Evolutionary conservation across 1,140 invertebrate genomes (phyloP), one percentile per base, ranked within the genome.

Genomic region (Leptinotarsa undecemlineata): DNA sequence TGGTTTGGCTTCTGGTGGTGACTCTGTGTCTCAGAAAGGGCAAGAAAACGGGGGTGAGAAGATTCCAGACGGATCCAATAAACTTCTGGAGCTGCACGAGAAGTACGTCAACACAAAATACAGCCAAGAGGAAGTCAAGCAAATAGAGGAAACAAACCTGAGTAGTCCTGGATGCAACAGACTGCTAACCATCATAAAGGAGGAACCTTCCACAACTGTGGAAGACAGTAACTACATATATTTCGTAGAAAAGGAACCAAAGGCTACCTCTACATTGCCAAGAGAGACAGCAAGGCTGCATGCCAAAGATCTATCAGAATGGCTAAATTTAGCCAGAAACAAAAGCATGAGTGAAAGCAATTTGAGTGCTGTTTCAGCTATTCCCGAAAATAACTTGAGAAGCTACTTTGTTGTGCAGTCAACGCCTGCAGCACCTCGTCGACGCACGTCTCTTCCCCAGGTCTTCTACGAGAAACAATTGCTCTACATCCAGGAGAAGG

Each of bases 1-100:
- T 60, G 89, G 89, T 3, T 77, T 91, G 6, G 87, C 88, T n/a
- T 89, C 88, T 0, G 83, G 86, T 92, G 47, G 86, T 92, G 0
- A 93, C 81, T 84, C 93, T 13, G 93, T 92, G 1, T 92, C 92
- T 0, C 92, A 94, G 80, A 90, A 90, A 79, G 85, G 87, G 66
- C 80, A 88, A 33, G 85, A 88, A 14, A 76, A 82, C 75, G 87
- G 86, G 74, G 85, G 83, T 78, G 87, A 85, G 20, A 86, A 86
- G 67, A 84, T 84, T 5, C 82, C 86, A 15, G 85, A 87, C 73
- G 86, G 87, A 78, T 87, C 87, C 0, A 90, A 90, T 78, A 88
- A 89, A 73, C 83, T 93, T 57, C 83, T 92, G 15, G 90, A 93
- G 77, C 87, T 91, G 51, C 91, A 93, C 79, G 87, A 86, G 57